phyloP scores from a whole-genome alignment of 1,140 invertebrate species.

The Trachelipus rathkii region DNA sequence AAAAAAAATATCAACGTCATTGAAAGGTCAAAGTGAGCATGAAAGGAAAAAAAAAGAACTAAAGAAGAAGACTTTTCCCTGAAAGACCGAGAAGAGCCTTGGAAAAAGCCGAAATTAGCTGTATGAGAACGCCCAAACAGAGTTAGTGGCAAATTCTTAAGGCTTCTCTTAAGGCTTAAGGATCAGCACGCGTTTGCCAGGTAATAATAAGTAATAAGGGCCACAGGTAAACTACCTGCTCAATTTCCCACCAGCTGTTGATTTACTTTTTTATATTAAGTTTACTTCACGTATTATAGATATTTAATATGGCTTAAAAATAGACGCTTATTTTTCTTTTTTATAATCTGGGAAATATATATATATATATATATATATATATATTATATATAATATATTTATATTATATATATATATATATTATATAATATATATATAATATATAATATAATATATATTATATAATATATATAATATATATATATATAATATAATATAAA shows the following conservation, averaged over 20 bases:
- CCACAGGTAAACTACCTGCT: not conserved
- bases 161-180: not conserved
- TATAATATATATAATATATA: not conserved
- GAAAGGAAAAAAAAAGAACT: not conserved
- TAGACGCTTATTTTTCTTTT: not conserved
- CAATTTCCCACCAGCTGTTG: slow-evolving; percentile 1
- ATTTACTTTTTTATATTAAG: slow-evolving; percentile 5
- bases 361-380: not conserved
- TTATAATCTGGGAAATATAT: not conserved
- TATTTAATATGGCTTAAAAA: slow-evolving; percentile 12
- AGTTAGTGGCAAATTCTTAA: not conserved
- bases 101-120: not conserved
- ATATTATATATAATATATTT: not conserved
- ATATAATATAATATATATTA: not conserved
- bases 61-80: not conserved
- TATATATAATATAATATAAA: no score
- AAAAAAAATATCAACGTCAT: no score
- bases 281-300: slow-evolving; percentile 11
- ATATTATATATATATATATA: not conserved
- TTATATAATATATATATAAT: not conserved
- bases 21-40: not conserved
- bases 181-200: not conserved
- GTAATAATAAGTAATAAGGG: slow-evolving; percentile 5
- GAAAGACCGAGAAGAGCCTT: not conserved
- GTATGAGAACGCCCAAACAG: no score